Evolutionary conservation across 1,140 invertebrate genomes (phyloP).

Genomic region (Cydia fagiglandana): DNA sequence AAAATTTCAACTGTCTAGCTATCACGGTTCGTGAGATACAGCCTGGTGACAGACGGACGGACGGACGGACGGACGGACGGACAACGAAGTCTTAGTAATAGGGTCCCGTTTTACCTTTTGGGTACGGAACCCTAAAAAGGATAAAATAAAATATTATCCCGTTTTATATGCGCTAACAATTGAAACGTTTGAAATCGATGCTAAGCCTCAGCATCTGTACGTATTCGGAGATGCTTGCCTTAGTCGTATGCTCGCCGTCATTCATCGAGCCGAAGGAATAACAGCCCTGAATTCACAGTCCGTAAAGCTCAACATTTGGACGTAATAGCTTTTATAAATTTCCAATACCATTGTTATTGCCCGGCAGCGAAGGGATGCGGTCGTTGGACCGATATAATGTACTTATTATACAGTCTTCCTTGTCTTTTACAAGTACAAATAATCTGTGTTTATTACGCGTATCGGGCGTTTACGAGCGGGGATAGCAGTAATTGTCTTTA

Average conservation of each 20-base stretch:
- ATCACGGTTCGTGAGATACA: too few relatives aligned
- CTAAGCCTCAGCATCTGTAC: too few relatives aligned
- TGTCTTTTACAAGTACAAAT: slow-evolving; percentile 46
- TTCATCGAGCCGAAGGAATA: background rate
- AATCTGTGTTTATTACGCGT: slow-evolving; percentile 52
- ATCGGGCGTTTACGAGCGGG: slow-evolving; percentile 44
- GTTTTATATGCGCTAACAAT: too few relatives aligned
- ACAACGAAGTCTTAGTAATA: too few relatives aligned
- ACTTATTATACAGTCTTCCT: slow-evolving; percentile 51
- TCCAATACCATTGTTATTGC: slow-evolving; percentile 51
- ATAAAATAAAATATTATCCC: too few relatives aligned
- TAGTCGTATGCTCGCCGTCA: background rate
- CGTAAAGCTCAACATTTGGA: slow-evolving; percentile 52
- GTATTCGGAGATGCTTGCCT: slow-evolving; percentile 14
- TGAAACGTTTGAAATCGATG: too few relatives aligned
- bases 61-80: too few relatives aligned
- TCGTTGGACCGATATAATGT: slow-evolving; percentile 50
- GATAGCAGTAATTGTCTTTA: slow-evolving; percentile 52
- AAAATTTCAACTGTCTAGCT: too few relatives aligned
- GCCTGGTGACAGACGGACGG: too few relatives aligned
- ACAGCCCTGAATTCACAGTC: slow-evolving; percentile 49
- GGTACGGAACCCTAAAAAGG: too few relatives aligned
- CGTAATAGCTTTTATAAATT: slow-evolving; percentile 57
- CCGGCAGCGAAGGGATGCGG: slow-evolving; percentile 50
- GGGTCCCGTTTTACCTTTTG: too few relatives aligned